Percentiles rank a stretch among this genome's conserved stretches.
Evolutionary conservation across 1,140 invertebrate species (phyloP).

Genomic region (Rhagoletis pomonella): DNA sequence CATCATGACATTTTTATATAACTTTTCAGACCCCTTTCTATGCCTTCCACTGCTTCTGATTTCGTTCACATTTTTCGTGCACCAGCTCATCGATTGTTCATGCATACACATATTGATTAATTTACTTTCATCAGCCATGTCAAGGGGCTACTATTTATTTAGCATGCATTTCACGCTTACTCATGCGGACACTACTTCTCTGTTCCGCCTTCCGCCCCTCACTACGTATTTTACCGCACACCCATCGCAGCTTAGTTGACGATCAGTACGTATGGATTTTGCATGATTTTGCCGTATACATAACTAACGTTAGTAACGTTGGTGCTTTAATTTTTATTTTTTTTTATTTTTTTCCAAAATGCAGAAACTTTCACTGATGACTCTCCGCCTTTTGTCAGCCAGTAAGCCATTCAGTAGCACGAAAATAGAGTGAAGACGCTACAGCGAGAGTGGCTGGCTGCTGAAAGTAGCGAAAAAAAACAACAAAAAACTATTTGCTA

Average conservation of each 20-base stretch:
- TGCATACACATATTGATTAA: background rate
- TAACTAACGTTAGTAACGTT: background rate
- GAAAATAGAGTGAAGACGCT: background rate
- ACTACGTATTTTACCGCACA: background rate
- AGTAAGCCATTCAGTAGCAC: background rate
- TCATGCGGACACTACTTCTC: background rate
- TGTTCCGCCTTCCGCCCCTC: background rate
- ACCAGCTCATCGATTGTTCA: background rate
- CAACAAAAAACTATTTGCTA: background rate
- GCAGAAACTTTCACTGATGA: slow-evolving; percentile 47
- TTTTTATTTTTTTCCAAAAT: background rate
- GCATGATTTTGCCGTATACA: background rate
- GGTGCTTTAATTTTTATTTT: background rate
- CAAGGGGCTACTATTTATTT: background rate
- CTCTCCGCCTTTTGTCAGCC: background rate
- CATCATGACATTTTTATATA: background rate
- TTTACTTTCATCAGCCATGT: background rate
- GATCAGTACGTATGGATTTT: background rate
- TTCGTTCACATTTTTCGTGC: background rate
- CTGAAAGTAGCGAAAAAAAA: background rate
- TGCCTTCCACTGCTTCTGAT: background rate
- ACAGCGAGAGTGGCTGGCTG: background rate
- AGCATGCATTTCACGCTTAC: slow-evolving; percentile 16
- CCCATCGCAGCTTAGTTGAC: background rate
- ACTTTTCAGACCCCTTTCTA: background rate